These are phyloP conservation scores for Phaedon cochleariae DNA, from an alignment of 2,888 invertebrate genomes.

Conservation along the genomic window DNA sequence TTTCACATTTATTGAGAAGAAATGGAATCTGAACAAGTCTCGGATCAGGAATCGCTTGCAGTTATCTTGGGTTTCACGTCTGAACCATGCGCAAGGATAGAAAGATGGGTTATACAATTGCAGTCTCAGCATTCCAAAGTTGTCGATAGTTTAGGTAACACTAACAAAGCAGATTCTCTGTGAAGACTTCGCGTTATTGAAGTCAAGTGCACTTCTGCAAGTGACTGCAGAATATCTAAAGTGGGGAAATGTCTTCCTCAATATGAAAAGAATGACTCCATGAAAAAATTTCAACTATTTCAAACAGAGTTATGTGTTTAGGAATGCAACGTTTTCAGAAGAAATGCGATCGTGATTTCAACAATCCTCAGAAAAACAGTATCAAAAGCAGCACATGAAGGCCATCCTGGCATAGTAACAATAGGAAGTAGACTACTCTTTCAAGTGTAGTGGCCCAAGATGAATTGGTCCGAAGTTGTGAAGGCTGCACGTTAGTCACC, in stretches of 20 bases:
- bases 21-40: constrained; percentile 8
- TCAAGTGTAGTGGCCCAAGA: constrained; percentile 54
- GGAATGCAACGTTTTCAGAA: constrained; percentile 39
- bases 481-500: constrained; percentile 38
- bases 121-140: constrained; percentile 30
- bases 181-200: constrained; percentile 19
- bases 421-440: constrained; percentile 53
- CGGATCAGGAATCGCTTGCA: constrained; percentile 34
- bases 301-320: constrained; percentile 49
- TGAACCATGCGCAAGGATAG: constrained; percentile 38
- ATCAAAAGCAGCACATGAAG: constrained; percentile 48
- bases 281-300: constrained; percentile 36
- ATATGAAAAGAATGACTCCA: constrained; percentile 16
- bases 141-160: constrained; percentile 24
- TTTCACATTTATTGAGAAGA: constrained; percentile 37
- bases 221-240: constrained; percentile 20
- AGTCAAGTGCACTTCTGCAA: constrained; percentile 15
- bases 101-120: constrained; percentile 29
- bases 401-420: constrained; percentile 54
- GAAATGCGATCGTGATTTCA: constrained; percentile 42
- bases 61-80: constrained; percentile 44
- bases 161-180: constrained; percentile 28
- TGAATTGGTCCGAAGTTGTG: constrained; percentile 33
- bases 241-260: constrained; percentile 16
- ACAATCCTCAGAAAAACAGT: constrained; percentile 33